Evolutionary conservation across 2,888 invertebrate species (phyloP), one percentile per base, ranked within the genome.

Genomic region (Myathropa florea): DNA sequence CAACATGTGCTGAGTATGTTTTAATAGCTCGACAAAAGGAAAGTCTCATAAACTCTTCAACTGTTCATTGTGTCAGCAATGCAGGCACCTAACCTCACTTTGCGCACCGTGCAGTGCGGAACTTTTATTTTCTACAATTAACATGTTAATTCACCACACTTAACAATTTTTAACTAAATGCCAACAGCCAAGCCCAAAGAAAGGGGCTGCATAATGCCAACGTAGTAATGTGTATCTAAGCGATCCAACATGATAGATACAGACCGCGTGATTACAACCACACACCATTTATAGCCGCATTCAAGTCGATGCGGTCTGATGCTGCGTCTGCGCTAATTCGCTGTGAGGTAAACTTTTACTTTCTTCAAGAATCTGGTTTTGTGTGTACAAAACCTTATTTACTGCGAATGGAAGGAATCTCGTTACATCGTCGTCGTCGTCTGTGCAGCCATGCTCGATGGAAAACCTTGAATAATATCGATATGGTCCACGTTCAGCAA

Each of bases 381-480:
- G 33, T n/a, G 71, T 55, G 33, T 30, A 26, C 33, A 65, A 39
- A 33, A 83, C 60, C 64, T 61, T 68, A 65, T 46, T 28, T 39
- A 24, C 55, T 65, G 75, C 24, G n/a, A 64, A 36, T 46, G 18
- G 21, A 65, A 80, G 75, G 80, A 84, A 80, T 84, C 71, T 67
- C 55, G 39, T 83, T 75, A 57, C 79, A 68, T 63, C 24, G 71
- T 46, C 53, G 30, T 28, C 14, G 28, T 23, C 24, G 23, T 70
- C n/a, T 21, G 23, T 68, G 53, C 26, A 24, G n/a, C 53, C 55
- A 12, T 65, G 36, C 63, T 60, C 36, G 71, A 59, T 68, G 71
- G 61, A 67, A 57, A 84, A 84, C 84, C 84, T 84, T 84, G 84
- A 84, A 84, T 80, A 80, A 71, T 76, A 80, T 84, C 24, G 80